A percentile compares a stretch with the other conserved stretches of the same genome.
Conservation (phyloP, 2,113 vertebrate species). For the cat (Felis catus) region DNA sequence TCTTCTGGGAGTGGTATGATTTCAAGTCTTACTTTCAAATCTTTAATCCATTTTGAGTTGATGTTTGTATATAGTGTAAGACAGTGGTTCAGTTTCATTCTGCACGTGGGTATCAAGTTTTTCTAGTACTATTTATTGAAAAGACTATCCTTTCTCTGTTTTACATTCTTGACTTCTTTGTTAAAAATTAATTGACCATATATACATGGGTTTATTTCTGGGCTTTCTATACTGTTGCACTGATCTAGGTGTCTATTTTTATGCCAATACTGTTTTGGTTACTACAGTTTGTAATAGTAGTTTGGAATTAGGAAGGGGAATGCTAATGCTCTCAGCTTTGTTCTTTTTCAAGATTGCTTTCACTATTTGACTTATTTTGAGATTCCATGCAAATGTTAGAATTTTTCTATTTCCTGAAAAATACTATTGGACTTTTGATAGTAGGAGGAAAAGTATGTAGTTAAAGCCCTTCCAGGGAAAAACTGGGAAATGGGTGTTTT, state of each 20-base stretch:
- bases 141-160: background rate
- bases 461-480: background rate
- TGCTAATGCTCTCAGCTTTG: background rate
- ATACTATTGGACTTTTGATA: background rate
- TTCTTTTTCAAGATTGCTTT: background rate
- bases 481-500: background rate
- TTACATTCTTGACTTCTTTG: background rate
- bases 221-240: background rate
- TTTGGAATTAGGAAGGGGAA: background rate
- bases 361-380: background rate
- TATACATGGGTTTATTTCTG: background rate
- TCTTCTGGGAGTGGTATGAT: background rate
- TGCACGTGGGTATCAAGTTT: background rate
- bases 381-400: background rate
- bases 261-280: background rate
- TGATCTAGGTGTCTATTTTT: background rate
- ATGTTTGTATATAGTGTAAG: background rate
- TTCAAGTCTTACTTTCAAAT: background rate
- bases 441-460: background rate
- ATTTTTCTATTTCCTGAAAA: background rate
- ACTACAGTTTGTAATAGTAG: background rate
- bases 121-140: background rate
- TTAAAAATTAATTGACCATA: background rate
- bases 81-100: background rate
- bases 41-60: background rate